Base-by-base conservation (phyloP, 2,113 vertebrate species). In the Phasianus colchicus region DNA sequence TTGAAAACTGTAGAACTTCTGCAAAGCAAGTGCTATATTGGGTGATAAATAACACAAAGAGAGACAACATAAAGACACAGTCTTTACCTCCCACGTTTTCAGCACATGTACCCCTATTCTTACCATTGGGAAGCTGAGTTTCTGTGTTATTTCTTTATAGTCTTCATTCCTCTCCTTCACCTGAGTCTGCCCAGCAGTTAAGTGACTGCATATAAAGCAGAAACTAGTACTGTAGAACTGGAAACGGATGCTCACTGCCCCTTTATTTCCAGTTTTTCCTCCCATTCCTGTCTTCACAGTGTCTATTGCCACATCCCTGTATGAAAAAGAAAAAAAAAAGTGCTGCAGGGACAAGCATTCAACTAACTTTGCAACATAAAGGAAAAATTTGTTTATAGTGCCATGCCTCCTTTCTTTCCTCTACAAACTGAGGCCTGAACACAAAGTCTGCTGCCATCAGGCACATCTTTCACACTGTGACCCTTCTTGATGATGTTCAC, bases 271-370 rank as follows among this genome's bases (percentile, higher is more conserved):
- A 9, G 98, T 94, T 96, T 98, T 98, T 29, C 98, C 98, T 70
- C 98, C 97, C 98, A 98, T 98, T 86, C 98, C 98, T 2, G 98
- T 98, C 97, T 98, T 98, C 94, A 98, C 98, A 0, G 98, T 98
- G 94, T 98, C 98, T 11, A 98, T 60, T n/a, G 98, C 98, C 94
- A 98, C 95, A 11, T 98, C 98, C 95, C 98, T 98, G 94, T 19
- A 93, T 94, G 21, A 19, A 34, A 85, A 93, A 54, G 38, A 80
- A 67, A 60, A 24, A 63, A 16, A 40, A 22, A 3, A 70, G 43
- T 72, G 34, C 75, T 93, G 6, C 71, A 63, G 54, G 48, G 43
- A 91, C n/a, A 82, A 88, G 18, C 1, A 4, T 36, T 17, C 55
- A 13, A 54, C 65, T 24, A 55, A 72, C 36, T 36, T 47, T 32